These are phyloP conservation scores for Pachypanchax playfairii DNA, from an alignment of 2,113 vertebrate genomes.

Conservation along the genomic window DNA sequence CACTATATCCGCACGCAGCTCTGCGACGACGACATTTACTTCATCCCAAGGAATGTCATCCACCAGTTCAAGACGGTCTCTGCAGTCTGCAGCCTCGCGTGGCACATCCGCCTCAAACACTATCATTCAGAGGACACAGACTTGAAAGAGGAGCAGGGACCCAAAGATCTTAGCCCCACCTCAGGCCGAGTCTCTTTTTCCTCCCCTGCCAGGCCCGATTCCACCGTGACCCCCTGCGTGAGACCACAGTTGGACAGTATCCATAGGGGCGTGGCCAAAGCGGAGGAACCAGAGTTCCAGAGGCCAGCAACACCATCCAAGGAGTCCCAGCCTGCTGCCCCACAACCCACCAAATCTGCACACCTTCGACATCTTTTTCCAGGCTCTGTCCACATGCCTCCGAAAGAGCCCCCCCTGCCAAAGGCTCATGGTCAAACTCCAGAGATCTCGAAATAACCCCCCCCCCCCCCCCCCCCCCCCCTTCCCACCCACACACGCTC, in stretches of 20 bases:
- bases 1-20: conserved; percentile 92
- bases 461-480: too few relatives aligned
- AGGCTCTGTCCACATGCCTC: conserved; percentile 25
- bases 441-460: conserved; percentile 47
- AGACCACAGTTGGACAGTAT: conserved; percentile 78
- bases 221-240: conserved; percentile 75
- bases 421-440: conserved; percentile 25
- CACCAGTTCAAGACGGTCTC: conserved; percentile 99
- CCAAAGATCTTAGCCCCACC: conserved; percentile 61
- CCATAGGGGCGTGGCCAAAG: conserved; percentile 60
- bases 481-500: too few relatives aligned
- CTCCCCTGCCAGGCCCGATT: conserved; percentile 68
- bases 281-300: conserved; percentile 72
- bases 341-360: conserved; percentile 62
- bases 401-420: conserved; percentile 42
- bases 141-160: conserved; percentile 67
- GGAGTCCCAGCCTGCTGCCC: conserved; percentile 57
- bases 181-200: conserved; percentile 53
- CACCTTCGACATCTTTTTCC: conserved; percentile 25
- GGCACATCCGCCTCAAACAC: conserved; percentile 95
- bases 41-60: conserved; percentile 98
- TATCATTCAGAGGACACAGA: conserved; percentile 82
- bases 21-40: conserved; percentile 97
- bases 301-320: conserved; percentile 74
- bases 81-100: conserved; percentile 96